Base-by-base conservation (phyloP, 1,140 invertebrate species). In the Mamestra configurata region DNA sequence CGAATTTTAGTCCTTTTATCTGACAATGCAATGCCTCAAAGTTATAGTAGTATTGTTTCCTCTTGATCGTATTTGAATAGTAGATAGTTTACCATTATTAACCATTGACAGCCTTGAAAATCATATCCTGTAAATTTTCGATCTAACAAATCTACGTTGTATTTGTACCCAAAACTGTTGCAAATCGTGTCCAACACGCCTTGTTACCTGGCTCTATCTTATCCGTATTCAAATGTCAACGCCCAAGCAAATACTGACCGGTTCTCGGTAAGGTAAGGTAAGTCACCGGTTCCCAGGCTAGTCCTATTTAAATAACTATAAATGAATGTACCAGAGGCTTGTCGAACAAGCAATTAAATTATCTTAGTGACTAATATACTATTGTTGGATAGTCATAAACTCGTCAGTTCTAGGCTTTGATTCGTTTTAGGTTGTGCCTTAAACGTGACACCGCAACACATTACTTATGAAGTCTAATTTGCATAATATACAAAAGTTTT, bases 181-280 rank as follows among this genome's bases (percentile, higher is more conserved):
- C 66, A 49, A 49, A 27, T 70, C 40, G 37, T 70, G 66, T 49
- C 13, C 18, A 27, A 70, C 40, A 49, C 66, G 15, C 20, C 66
- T 40, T 70, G 24, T 27, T 27, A 46, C 7, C 43, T 46, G 53
- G 37, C 40, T 1, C 22, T 70, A 70, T 70, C 40, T 71, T 71
- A 71, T 71, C 68, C 43, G 27, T 71, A 53, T 71, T 40, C 35
- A 59, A 64, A 76, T 61, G 73, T 76, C 46, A 46, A 68, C 49
- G 76, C 59, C 59, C 64, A n/a, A 51, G 64, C 76, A 66, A 77
- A 77, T 66, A 68, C 27, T 68, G 76, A 68, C 59, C 76, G 64
- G 76, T 77, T 77, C 61, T 53, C 13, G 27, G n/a, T n/a, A n/a
- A 31, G n/a, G 55, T 43, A 61, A 68, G 40, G 55, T 57, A 61